phyloP scores from a whole-genome alignment of 2,797 vertebrate genomes.

The Anolis apletophallus region DNA sequence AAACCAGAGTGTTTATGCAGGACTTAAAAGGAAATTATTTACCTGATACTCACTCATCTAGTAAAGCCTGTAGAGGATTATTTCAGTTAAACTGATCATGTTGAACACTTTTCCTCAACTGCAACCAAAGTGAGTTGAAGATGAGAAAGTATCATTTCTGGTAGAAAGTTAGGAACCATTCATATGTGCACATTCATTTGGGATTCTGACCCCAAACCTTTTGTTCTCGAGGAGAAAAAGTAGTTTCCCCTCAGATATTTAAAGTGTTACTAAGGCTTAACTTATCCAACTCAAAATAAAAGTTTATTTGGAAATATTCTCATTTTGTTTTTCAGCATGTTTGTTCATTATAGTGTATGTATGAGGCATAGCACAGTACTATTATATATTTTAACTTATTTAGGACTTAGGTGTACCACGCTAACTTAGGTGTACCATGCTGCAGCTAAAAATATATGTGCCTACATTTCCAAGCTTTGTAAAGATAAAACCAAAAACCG shows the following conservation, averaged over 20 bases:
- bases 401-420: too few species aligned
- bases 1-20: slow-evolving; percentile 46
- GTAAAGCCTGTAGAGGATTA: slow-evolving; percentile 27
- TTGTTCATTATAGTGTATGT: slow-evolving; percentile 23
- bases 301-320: slow-evolving; percentile 49
- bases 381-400: not conserved
- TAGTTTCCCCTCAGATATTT: slow-evolving; percentile 16
- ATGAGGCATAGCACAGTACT: too few species aligned
- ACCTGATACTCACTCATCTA: slow-evolving; percentile 8
- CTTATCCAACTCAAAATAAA: slow-evolving; percentile 5
- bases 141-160: not conserved
- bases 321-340: slow-evolving; percentile 50
- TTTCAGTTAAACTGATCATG: slow-evolving; percentile 22
- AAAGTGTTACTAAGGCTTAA: not conserved
- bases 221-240: slow-evolving; percentile 37
- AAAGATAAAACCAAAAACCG: not conserved
- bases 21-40: slow-evolving; percentile 31
- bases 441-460: not conserved
- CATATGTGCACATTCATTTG: not conserved
- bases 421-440: not conserved
- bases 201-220: slow-evolving; percentile 46
- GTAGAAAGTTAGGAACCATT: not conserved
- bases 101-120: not conserved
- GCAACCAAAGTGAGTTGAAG: rapidly evolving
- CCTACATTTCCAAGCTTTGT: not conserved